Conservation (phyloP, 2,113 vertebrate genomes). For the Neolamprologus toae region DNA sequence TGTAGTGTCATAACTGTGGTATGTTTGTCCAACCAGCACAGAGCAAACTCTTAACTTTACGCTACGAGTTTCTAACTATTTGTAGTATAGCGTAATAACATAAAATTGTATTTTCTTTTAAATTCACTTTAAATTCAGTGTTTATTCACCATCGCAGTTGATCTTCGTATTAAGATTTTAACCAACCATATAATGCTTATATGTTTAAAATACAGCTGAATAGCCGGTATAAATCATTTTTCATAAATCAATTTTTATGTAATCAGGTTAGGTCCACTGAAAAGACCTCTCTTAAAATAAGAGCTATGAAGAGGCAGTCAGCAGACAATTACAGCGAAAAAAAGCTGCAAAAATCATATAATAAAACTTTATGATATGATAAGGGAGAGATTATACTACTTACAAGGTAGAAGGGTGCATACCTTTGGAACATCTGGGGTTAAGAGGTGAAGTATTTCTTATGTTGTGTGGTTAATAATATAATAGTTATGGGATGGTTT, state of each 20-base stretch:
- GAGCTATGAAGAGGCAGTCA: not conserved
- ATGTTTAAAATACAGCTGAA: not conserved
- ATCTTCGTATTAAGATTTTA: constrained; percentile 43
- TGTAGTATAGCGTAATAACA: fast-evolving
- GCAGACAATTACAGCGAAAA: not conserved
- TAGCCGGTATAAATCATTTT: not conserved
- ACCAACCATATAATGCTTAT: not conserved
- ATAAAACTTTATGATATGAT: not conserved
- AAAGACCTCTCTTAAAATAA: not conserved
- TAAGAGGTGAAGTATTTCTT: not conserved
- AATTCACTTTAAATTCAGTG: not conserved
- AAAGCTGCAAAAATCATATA: not conserved
- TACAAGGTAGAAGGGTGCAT: not conserved
- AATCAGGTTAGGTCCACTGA: not conserved
- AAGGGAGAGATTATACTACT: not conserved
- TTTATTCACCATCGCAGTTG: not conserved
- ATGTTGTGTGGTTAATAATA: not conserved
- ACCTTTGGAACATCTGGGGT: not conserved
- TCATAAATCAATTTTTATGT: not conserved
- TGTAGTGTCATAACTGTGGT: not conserved
- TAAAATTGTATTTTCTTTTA: not conserved
- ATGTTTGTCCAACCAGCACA: not conserved
- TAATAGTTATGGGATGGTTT: not conserved
- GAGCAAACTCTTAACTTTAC: not conserved
- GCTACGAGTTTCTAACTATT: not conserved